phyloP scores from a whole-genome alignment of 2,888 invertebrate genomes.

The Drosophila rellima region DNA sequence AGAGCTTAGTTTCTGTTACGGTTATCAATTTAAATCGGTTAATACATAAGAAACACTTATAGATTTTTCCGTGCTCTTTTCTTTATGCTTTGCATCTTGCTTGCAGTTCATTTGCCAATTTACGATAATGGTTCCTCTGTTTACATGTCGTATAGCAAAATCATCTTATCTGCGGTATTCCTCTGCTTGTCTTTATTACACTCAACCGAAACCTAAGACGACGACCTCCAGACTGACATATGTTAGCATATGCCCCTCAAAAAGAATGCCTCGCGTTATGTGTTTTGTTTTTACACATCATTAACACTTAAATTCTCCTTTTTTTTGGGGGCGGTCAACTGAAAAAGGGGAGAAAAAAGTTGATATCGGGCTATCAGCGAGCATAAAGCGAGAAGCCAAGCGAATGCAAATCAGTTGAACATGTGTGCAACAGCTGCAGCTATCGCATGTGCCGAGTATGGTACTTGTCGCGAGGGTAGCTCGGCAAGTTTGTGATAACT shows the following conservation, averaged over 20 bases:
- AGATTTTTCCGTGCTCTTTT: not conserved
- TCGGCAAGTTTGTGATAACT: slow-evolving; percentile 4
- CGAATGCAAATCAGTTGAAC: slow-evolving; percentile 54
- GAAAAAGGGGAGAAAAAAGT: slow-evolving; percentile 21
- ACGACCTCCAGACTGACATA: slow-evolving; percentile 46
- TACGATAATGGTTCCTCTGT: slow-evolving; percentile 36
- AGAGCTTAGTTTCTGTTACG: too few species aligned
- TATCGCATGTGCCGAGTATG: slow-evolving; percentile 14
- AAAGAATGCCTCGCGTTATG: slow-evolving; percentile 41
- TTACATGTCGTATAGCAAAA: not conserved
- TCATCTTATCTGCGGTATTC: slow-evolving; percentile 45
- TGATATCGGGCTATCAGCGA: slow-evolving; percentile 31
- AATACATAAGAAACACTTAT: not conserved
- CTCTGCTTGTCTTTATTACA: slow-evolving; percentile 63
- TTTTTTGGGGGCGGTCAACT: slow-evolving; percentile 25
- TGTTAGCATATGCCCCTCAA: slow-evolving; percentile 42
- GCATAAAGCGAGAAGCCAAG: slow-evolving; percentile 45
- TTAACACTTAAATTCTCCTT: slow-evolving; percentile 51
- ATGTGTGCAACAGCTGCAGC: slow-evolving; percentile 71
- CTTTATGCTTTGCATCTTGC: not conserved
- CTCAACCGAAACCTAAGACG: slow-evolving; percentile 39
- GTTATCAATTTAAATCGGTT: too few species aligned
- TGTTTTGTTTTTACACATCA: slow-evolving; percentile 65
- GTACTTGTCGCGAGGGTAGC: slow-evolving; percentile 36
- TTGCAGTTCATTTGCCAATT: slow-evolving; percentile 42